Evolutionary conservation across 2,797 vertebrate genomes (phyloP), one percentile per base, ranked within the genome.

Genomic region (Pterois miles): DNA sequence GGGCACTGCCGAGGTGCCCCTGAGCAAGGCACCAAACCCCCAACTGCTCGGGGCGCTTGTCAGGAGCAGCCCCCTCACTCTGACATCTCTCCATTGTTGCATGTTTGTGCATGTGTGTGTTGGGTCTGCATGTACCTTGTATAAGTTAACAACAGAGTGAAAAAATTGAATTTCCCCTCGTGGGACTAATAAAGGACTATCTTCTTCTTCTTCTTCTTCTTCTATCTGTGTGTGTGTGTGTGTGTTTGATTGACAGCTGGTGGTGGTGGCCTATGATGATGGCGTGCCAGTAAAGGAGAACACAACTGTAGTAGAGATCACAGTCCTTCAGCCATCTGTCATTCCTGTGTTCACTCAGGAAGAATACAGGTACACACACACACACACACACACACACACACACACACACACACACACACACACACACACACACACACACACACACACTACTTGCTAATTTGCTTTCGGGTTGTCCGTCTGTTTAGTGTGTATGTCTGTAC

Each of bases 311-410:
- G 97, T 99, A 29, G 97, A 97, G 92, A 97, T 99, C 73, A 94
- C 96, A 0, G 97, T 99, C 20, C 94, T 99, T 74, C 98, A 99
- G 91, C 98, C 98, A 10, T 99, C 98, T 20, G 93, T 97, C 82
- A 99, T 99, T 75, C 98, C 98, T 2, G 93, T 97, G n/a, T 99
- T 99, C 87, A 98, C 98, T 0, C 96, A 95, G 86, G 98, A 99
- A 3, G 97, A 99, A 79, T 99, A 99, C 94, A 98, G 98, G 98
- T 99, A 96, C 76, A 36, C 38, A 25, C 34, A 25, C 46, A 46
- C 69, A 52, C 78, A 66, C 60, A 62, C 54, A 52, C 29, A 29
- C 59, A 29, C 46, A 66, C 48, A 58, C 58, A 33, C 12, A 20
- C 25, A n/a, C 58, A 40, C 12, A 27, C 4, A 23, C n/a, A 94